Conservation (phyloP, 2,113 vertebrate species). For the Pedetes capensis region DNA sequence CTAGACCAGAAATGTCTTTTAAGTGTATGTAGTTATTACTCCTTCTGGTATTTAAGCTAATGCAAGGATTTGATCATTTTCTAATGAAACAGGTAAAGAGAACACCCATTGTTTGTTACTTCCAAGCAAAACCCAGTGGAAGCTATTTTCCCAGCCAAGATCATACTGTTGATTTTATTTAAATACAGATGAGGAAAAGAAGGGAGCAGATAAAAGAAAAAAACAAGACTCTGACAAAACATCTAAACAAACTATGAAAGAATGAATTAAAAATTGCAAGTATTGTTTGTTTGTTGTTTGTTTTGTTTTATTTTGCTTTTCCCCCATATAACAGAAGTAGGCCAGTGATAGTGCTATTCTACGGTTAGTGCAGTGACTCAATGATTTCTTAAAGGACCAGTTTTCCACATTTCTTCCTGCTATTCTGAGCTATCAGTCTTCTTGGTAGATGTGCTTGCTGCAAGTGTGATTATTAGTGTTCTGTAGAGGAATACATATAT, state of each 20-base stretch:
- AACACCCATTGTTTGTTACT: background rate
- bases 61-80: conserved; percentile 40
- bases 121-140: background rate
- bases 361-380: background rate
- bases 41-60: conserved; percentile 26
- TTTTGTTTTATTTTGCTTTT: background rate
- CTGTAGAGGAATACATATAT: too few relatives aligned
- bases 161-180: background rate
- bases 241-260: background rate
- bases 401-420: background rate
- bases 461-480: background rate
- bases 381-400: background rate
- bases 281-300: too few relatives aligned
- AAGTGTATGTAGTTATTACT: conserved; percentile 8
- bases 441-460: background rate
- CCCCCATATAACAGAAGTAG: background rate
- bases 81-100: conserved; percentile 20
- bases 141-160: background rate
- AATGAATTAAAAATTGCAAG: too few relatives aligned
- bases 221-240: background rate
- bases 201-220: background rate
- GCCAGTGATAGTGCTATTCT: background rate
- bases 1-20: conserved; percentile 45
- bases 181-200: background rate
- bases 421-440: background rate